Base-by-base conservation (phyloP, 2,888 invertebrate genomes). In the Catocala nupta region DNA sequence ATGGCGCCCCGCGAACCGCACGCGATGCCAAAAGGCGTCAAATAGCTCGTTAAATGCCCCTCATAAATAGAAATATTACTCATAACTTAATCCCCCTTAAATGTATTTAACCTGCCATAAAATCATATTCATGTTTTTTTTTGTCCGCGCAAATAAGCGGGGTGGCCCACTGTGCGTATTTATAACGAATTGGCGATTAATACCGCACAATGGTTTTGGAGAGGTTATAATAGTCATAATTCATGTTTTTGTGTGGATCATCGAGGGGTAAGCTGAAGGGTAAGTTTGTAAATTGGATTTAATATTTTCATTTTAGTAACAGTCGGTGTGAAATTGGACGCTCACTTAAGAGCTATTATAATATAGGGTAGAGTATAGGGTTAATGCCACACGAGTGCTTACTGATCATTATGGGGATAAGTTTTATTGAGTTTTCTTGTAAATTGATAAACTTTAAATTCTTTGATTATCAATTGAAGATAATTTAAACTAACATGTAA, bases 81-180 rank as follows among this genome's bases (percentile, higher is more conserved):
- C 91, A 92, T 91, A 92, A 92, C 92, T 86, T 93, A 93, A 94
- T 94, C 93, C 93, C 89, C 87, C 84, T 87, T 84, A 92, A 93
- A 93, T 92, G 90, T 90, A 92, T 90, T 92, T 92, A 93, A 94
- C 93, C 90, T 93, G 92, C 89, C 92, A 92, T 93, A 89, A 93
- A 93, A 93, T 93, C 91, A 92, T 92, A 92, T 90, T 89, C 88
- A 80, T 86, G 25, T 90, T 90, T 89, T 62, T 59, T 88, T 89
- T 89, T 87, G 84, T 81, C 75, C 71, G 80, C 70, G 83, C 88
- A 90, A 90, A 91, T 83, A 85, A 81, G 83, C 88, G 87, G 92
- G 92, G 92, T 89, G 79, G 81, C 75, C 77, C 86, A 84, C 84
- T 83, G 86, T 83, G 86, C 81, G 83, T 84, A 88, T 89, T 90